Evolutionary conservation across 2,888 invertebrate species (phyloP).

Genomic region (Pomacea canaliculata): DNA sequence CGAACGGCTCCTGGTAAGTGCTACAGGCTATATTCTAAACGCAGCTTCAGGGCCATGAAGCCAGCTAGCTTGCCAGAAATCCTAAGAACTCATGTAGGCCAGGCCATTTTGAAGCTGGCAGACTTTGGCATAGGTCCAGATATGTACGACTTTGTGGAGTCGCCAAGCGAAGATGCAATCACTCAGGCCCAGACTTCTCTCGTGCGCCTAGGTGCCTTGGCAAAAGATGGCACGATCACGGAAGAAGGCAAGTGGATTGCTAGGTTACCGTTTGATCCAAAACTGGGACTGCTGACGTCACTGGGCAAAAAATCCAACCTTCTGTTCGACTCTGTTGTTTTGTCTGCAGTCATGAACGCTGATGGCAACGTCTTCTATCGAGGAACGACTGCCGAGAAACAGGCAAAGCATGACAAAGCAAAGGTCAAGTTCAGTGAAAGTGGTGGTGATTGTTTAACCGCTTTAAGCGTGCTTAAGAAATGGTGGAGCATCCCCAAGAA

Average conservation of each 20-base stretch:
- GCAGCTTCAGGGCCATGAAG: conserved; percentile 61
- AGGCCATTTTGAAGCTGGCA: conserved; percentile 58
- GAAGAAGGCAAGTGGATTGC: conserved; percentile 59
- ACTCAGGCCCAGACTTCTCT: conserved; percentile 49
- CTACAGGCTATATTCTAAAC: conserved; percentile 65
- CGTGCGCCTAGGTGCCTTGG: conserved; percentile 52
- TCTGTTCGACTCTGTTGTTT: conserved; percentile 54
- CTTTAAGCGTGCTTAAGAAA: conserved; percentile 44
- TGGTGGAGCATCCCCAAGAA: conserved; percentile 52
- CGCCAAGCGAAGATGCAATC: conserved; percentile 50
- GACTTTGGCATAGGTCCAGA: conserved; percentile 58
- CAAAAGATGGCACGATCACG: conserved; percentile 45
- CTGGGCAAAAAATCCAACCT: conserved; percentile 37
- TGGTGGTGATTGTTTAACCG: conserved; percentile 57
- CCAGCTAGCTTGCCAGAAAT: conserved; percentile 65
- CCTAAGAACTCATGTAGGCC: conserved; percentile 52
- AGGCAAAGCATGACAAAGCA: conserved; percentile 46
- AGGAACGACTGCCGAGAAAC: conserved; percentile 48
- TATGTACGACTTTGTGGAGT: conserved; percentile 64
- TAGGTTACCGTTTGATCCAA: conserved; percentile 60
- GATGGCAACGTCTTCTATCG: conserved; percentile 60
- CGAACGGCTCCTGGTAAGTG: conserved; percentile 67
- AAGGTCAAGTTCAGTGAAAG: conserved; percentile 57
- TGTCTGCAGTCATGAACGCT: conserved; percentile 55
- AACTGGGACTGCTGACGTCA: conserved; percentile 40